Conservation (phyloP, 1,140 invertebrate genomes). For the Aculops lycopersici region DNA sequence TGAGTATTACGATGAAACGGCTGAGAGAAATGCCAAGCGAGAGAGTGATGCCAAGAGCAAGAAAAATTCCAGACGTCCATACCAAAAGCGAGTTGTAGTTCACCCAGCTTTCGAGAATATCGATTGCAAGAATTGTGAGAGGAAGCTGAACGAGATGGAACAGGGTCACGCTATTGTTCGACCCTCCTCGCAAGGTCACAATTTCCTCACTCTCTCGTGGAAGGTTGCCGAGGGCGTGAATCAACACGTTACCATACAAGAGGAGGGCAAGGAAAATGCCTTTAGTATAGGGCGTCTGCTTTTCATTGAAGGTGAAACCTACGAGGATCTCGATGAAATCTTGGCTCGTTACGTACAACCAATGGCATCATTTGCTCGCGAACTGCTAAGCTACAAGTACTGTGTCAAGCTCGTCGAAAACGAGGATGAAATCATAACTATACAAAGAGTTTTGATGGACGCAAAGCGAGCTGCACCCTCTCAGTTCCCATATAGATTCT, state of each 20-base stretch:
- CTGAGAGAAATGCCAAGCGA: constrained; percentile 42
- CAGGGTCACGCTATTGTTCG: constrained; percentile 83
- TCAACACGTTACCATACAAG: constrained; percentile 76
- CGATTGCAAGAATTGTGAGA: constrained; percentile 61
- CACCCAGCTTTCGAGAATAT: constrained; percentile 94
- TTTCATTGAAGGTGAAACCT: constrained; percentile 39
- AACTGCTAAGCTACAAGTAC: constrained; percentile 51
- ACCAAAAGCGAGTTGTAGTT: constrained; percentile 77
- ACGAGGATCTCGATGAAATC: constrained; percentile 96
- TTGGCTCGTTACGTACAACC: constrained; percentile 78
- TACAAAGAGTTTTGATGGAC: constrained; percentile 50
- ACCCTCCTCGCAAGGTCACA: constrained; percentile 75
- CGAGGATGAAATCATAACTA: constrained; percentile 27
- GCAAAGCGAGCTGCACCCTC: constrained; percentile 50
- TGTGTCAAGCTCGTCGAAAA: constrained; percentile 12
- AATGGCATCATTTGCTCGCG: constrained; percentile 64
- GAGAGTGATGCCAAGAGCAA: constrained; percentile 31
- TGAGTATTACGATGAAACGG: constrained; percentile 59
- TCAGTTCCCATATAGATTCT: constrained; percentile 68
- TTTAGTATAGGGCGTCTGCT: constrained; percentile 69
- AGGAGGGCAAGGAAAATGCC: constrained; percentile 82
- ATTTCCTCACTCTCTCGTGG: constrained; percentile 92
- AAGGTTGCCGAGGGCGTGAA: constrained; percentile 75
- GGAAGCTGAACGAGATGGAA: constrained; percentile 57
- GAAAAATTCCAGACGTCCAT: constrained; percentile 37